Base-by-base conservation (phyloP, 2,888 invertebrate species). In the Dicranocentrus wangi region DNA sequence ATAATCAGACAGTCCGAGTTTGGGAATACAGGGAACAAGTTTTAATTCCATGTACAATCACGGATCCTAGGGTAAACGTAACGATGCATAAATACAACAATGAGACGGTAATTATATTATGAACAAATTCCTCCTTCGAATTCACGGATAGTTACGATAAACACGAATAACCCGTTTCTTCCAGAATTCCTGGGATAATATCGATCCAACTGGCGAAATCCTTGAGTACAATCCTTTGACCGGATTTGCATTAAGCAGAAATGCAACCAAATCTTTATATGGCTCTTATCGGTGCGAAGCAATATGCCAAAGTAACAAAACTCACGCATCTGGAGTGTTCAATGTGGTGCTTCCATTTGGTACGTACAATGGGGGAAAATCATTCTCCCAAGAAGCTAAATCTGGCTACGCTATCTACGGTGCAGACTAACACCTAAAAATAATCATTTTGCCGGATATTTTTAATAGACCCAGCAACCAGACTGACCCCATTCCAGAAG, bases 11-110 rank as follows among this genome's bases (percentile, higher is more conserved):
- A 0, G 70, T 82, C 23, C 65, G 84, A 15, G 69, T 80, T 1
- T 84, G 81, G 76, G 81, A 80, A 53, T 84, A 82, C n/a, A 43
- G 78, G 25, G 84, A 84, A 21, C 81, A 80, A 7, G 80, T 82
- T 10, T 15, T 78, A 7, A 75, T 84, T 15, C 82, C 84, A 8
- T 84, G 84, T 23, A 53, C 76, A 2, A 61, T 78, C 2, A 76
- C 72, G 0, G 84, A 84, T 23, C 82, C 77, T 0, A 68, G 84
- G 39, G 47, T 73, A 2, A 82, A 82, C 60, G 77, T 82, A 7
- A 80, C 73, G 5, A 42, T 84, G 1, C 70, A 80, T 28, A 84
- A 84, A 39, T 77, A 43, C 21, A 78, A 72, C 60, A 80, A 76
- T 71, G 80, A 63, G 5, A 76, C 82, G 21, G 82, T 82, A 61